These are phyloP conservation scores for Nemopilema nomurai DNA, from an alignment of 30 jellyfish, hydroid and myxozoan genomes.

Conservation along the genomic window DNA sequence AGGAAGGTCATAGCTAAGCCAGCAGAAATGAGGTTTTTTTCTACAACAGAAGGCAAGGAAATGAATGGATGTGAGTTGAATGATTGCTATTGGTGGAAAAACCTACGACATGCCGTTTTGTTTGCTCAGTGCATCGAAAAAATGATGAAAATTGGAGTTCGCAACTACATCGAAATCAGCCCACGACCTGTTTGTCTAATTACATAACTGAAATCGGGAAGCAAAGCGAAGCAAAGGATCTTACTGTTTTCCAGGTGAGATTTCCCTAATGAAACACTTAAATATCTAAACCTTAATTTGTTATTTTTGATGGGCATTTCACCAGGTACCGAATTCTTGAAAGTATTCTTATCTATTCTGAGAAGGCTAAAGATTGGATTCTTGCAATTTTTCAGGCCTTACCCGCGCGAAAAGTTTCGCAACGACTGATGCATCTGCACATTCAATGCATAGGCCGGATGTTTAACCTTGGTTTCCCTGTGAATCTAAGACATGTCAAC, in stretches of 20 bases:
- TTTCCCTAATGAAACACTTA: neutral
- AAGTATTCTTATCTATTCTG: too few relatives aligned
- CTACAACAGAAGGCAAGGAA: conserved; percentile 40
- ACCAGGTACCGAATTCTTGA: too few relatives aligned
- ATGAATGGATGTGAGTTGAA: conserved; percentile 13
- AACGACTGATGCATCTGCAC: conserved; percentile 28
- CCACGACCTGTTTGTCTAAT: conserved; percentile 56
- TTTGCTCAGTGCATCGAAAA: conserved; percentile 15
- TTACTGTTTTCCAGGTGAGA: conserved; percentile 33
- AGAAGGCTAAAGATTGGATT: too few relatives aligned
- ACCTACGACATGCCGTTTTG: conserved; percentile 39
- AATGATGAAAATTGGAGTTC: conserved; percentile 25
- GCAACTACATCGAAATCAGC: conserved; percentile 23
- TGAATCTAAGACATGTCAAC: conserved; percentile 5
- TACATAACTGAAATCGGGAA: conserved; percentile 35
- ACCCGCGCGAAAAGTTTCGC: conserved; percentile 28
- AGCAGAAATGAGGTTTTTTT: conserved; percentile 12
- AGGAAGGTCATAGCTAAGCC: conserved; percentile 25
- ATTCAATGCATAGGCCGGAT: conserved; percentile 50
- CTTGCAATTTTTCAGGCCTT: conserved; percentile 3
- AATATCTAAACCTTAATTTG: too few relatives aligned
- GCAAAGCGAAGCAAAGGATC: conserved; percentile 22
- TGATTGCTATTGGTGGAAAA: conserved; percentile 55
- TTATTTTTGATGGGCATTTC: too few relatives aligned
- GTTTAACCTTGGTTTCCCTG: conserved; percentile 42